Evolutionary conservation across 2,113 vertebrate genomes (phyloP), one percentile per base, ranked within the genome.

Genomic region (Saimiri boliviensis): DNA sequence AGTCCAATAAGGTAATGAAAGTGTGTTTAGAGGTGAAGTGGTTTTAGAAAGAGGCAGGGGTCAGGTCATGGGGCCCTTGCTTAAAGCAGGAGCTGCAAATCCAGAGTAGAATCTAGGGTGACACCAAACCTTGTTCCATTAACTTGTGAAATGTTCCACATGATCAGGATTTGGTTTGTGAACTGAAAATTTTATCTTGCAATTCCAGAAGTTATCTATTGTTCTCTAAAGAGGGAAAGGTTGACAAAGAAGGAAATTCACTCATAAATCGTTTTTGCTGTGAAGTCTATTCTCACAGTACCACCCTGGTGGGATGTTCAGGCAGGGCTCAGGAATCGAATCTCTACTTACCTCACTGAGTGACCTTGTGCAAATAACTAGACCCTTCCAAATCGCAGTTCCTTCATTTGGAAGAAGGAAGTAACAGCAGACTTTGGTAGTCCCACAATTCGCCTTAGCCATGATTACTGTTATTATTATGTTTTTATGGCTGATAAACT

Each of bases 11-110:
- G 20, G 2, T n/a, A 14, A 17, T n/a, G 14, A 1, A 19, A 71
- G n/a, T 8, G 0, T 2, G 5, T 63, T 63, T 35, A 30, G 23
- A 60, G 2, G 4, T 56, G 8, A 85, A 8, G 11, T 6, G 0
- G 4, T 68, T 81, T 6, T n/a, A 40, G 27, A 1, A 86, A 21
- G 27, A 71, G 25, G 27, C 19, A 30, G 16, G 32, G 32, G 2
- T 54, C 27, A 56, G n/a, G 9, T 17, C 13, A 8, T 10, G 2
- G 5, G 5, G 7, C 2, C 3, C 16, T 35, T 49, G 35, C 10
- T 20, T 42, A 13, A 83, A 68, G 52, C 42, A 49, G 47, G 35
- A 85, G 6, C 7, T 45, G 13, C 3, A 30, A 89, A 4, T 47
- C 45, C 2, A 37, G 12, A 8, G 35, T 7, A 8, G 10, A 73